A percentile compares a stretch with the other conserved stretches of the same genome.
Conservation (phyloP, 2,888 invertebrate species). For the Sminthurinus aureus region DNA sequence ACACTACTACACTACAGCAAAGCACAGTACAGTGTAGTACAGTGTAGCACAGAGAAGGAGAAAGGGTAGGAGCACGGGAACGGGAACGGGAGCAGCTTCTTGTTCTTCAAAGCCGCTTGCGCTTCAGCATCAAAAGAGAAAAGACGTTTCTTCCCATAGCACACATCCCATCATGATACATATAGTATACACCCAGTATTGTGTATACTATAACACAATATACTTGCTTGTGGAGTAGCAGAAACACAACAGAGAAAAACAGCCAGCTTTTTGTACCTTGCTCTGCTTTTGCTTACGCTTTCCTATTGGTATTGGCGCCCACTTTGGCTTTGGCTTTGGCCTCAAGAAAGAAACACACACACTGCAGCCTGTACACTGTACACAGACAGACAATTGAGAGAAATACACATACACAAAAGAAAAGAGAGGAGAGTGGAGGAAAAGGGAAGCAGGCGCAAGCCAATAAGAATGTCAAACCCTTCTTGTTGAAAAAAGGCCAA, state of each 20-base stretch:
- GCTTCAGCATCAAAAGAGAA: not conserved
- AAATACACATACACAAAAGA: conserved; percentile 36
- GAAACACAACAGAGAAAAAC: conserved; percentile 23
- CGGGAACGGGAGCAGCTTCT: conserved; percentile 30
- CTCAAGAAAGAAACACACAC: conserved; percentile 26
- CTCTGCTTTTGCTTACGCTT: not conserved
- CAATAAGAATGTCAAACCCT: conserved; percentile 57
- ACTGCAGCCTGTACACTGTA: no score
- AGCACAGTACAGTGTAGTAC: no score
- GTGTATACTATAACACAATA: no score
- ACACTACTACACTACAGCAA: no score
- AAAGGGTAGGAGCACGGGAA: conserved; percentile 48
- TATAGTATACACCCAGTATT: not conserved
- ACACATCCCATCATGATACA: not conserved
- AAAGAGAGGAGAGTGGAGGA: not conserved
- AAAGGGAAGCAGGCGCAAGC: conserved; percentile 55
- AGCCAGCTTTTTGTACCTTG: conserved; percentile 43
- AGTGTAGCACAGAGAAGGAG: conserved; percentile 23
- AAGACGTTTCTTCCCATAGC: no score
- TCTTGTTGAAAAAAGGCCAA: conserved; percentile 57
- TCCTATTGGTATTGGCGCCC: no score
- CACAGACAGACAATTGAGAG: conserved; percentile 44
- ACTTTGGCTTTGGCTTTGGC: no score
- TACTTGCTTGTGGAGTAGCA: no score
- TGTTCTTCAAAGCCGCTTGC: conserved; percentile 11